phyloP scores from a whole-genome alignment of 2,113 vertebrate species.

The Toxostoma redivivum region DNA sequence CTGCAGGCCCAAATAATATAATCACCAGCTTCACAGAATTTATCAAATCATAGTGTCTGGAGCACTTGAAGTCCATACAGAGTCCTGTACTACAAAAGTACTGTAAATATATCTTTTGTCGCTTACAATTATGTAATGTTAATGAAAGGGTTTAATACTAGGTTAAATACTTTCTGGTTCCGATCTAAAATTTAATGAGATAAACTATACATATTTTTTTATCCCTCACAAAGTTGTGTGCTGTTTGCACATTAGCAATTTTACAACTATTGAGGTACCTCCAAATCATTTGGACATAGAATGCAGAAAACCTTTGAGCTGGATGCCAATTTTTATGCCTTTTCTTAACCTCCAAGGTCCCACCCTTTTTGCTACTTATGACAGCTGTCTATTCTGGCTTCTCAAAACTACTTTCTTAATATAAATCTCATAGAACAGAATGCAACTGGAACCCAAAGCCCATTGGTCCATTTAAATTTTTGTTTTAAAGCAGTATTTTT shows the following conservation, averaged over 20 bases:
- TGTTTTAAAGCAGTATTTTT: not conserved
- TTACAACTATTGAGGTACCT: not conserved
- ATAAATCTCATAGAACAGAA: not conserved
- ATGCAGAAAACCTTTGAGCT: not conserved
- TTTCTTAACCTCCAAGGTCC: not conserved
- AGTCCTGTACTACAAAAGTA: not conserved
- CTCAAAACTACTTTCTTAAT: not conserved
- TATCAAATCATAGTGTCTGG: not conserved
- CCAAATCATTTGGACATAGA: not conserved
- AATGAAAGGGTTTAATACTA: not conserved
- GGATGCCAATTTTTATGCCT: not conserved
- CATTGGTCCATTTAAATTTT: not conserved
- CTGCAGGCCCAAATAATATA: not conserved
- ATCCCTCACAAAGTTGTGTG: not conserved
- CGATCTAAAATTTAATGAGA: not conserved
- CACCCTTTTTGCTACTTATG: not conserved
- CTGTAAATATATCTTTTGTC: not conserved
- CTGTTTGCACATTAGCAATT: not conserved
- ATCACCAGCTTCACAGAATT: not conserved
- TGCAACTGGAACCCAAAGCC: not conserved
- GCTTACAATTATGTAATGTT: not conserved
- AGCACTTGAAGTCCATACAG: not conserved
- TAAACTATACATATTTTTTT: not conserved
- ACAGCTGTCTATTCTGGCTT: not conserved
- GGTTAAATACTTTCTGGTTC: not conserved